Base-by-base conservation (phyloP, 2,888 invertebrate genomes). In the Hydriomena furcata region DNA sequence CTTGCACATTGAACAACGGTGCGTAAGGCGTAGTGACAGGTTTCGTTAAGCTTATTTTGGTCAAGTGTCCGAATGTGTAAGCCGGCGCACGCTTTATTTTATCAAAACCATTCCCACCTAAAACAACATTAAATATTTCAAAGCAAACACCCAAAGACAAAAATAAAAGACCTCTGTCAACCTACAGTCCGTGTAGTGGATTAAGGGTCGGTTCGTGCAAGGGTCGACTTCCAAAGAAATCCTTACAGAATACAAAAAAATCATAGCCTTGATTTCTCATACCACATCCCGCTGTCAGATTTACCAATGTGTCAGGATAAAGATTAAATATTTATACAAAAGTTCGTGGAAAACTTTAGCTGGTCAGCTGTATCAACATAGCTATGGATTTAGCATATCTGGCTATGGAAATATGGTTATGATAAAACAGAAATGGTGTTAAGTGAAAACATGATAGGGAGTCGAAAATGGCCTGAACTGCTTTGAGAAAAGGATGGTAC, bases 51-150 rank as follows among this genome's bases (percentile, higher is more conserved):
- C 11, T 51, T 0, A 52, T 4, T 4, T 76, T 76, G 0, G 76
- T 76, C 2, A 55, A 51, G 25, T 66, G 61, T 2, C 87, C 86
- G 34, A 88, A 84, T 0, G 82, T 77, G 52, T 82, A 88, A 0
- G 86, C 86, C n/a, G 87, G 88, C 0, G 80, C 71, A 12, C 81
- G 79, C 51, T 72, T 81, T 52, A 88, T 84, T 37, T 76, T 76
- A 7, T 76, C 78, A 54, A 73, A 83, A 0, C 87, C 88, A 7
- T 67, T 72, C 0, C 85, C 86, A 65, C 85, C 87, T 87, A 44
- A 7, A 66, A 68, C 20, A 20, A 32, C 21, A 45, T 7, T 20
- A 13, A 23, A 47, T 43, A 37, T 20, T 24, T 27, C n/a, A 36
- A 35, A 7, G 7, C 13, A 47, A 43, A 49, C 6, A 37, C 7